Base-by-base conservation (phyloP, 30 jellyfish, hydroid and myxozoan species). In the Catostylus mosaicus region DNA sequence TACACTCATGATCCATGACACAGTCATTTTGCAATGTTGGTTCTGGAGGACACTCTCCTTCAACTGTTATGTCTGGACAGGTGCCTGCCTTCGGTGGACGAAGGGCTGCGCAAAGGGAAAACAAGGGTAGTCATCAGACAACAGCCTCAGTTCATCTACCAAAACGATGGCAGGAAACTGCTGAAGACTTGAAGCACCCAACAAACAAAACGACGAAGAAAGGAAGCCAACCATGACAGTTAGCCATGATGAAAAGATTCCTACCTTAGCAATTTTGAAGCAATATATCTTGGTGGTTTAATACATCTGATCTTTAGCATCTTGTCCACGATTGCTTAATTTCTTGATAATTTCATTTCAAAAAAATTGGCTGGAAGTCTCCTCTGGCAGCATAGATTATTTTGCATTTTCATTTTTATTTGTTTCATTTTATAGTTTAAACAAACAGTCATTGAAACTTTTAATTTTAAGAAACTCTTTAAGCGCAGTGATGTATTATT, bases 171-270 rank as follows among this genome's bases (percentile, higher is more conserved):
- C 90, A 79, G 92, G 75, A 82, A 64, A 51, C 85, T 82, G 92
- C 84, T 67, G 68, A 70, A 60, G 92, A 82, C 92, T 82, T 82
- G 92, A 82, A 82, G 92, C 92, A 82, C 85, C 77, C 92, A 82
- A 82, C 43, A 46, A 64, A 78, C 89, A 67, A 63, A 64, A 78
- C 73, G 81, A 78, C 72, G 75, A 78, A 47, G 80, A 78, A 27
- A 66, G 40, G 82, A 66, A 46, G 70, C 82, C 89, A 78, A 67
- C 82, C 9, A 20, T 30, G 23, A 36, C 12, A 46, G 91, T 30
- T 65, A 69, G 74, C 56, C 24, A 4, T 43, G 68, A 82, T 33
- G 85, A 68, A 70, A 45, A 51, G 31, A 31, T 60, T 57, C 92
- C 80, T 82, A 82, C 92, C 92, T 82, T 82, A 82, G 63, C 20